Evolutionary conservation across 2,797 vertebrate genomes (phyloP), one percentile per base, ranked within the genome.

Genomic region (Eulemur mongoz): DNA sequence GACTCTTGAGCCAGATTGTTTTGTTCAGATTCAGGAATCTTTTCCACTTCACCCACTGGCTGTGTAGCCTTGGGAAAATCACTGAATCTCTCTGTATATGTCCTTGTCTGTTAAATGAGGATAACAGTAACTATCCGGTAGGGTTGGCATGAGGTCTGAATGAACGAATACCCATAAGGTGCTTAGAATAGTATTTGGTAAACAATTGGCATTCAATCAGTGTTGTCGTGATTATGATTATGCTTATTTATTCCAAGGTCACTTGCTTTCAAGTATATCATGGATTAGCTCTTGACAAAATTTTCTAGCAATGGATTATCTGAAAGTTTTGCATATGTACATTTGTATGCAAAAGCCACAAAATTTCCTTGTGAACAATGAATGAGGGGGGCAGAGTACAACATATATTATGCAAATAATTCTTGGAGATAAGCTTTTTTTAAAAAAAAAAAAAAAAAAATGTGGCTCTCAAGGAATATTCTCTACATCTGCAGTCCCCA

Each of bases 21-120:
- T 95, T 76, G 52, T 75, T 94, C 40, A 27, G 38, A 90, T 76
- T 92, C 52, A 89, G 52, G 75, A 91, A 72, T 54, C 79, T 88
- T 40, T 12, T 27, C n/a, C 7, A 27, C 18, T 43, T 7, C 20
- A 70, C 30, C 4, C 40, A 32, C n/a, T 32, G 81, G 7, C 78
- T 73, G 1, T 75, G 57, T 84, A 67, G 54, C 84, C 38, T 87
- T 72, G 83, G 57, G 22, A 14, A 92, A 57, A 43, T 81, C 38
- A 38, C 14, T 23, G 35, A 63, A 38, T 45, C 65, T 73, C 81
- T 86, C 43, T 91, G 17, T 78, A 40, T 0, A 3, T 79, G 14
- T 85, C 83, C 73, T 86, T 30, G 18, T 54, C 52, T 82, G 1
- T 91, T 63, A 85, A 61, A 65, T 3, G 59, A 76, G 23, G 30